phyloP scores from a whole-genome alignment of 1,140 invertebrate genomes.

The Caenorhabditis remanei region DNA sequence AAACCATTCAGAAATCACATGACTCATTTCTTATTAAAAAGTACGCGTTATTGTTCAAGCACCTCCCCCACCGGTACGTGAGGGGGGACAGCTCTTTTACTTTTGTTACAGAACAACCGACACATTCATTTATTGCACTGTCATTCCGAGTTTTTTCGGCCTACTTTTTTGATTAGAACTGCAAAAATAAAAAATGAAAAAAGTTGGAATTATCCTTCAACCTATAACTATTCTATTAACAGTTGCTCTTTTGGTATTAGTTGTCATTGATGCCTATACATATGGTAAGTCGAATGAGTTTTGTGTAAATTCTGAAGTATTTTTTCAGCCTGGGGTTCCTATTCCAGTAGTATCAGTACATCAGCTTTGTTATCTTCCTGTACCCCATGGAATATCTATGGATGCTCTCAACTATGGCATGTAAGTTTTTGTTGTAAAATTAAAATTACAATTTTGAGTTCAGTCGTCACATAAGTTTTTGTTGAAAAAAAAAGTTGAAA shows the following conservation, averaged over 20 bases:
- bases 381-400: not conserved
- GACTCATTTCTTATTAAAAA: slow-evolving; percentile 53
- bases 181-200: not conserved
- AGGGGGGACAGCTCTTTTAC: not conserved
- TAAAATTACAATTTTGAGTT: too few species aligned
- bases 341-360: not conserved
- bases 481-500: too few species aligned
- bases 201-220: not conserved
- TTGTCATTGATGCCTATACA: not conserved
- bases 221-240: not conserved
- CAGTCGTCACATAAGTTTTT: too few species aligned
- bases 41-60: slow-evolving; percentile 45
- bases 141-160: not conserved
- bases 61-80: slow-evolving; percentile 22
- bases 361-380: not conserved
- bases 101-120: slow-evolving; percentile 11
- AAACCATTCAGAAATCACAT: slow-evolving; percentile 37
- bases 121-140: not conserved
- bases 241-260: not conserved
- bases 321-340: not conserved
- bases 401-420: not conserved
- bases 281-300: not conserved
- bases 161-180: not conserved
- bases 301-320: not conserved
- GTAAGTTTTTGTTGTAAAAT: not conserved